A percentile compares a stretch with the other conserved stretches of the same genome.
These are phyloP conservation scores for Centruroides vittatus DNA, from an alignment of 1,140 invertebrate species.

Conservation along the genomic window DNA sequence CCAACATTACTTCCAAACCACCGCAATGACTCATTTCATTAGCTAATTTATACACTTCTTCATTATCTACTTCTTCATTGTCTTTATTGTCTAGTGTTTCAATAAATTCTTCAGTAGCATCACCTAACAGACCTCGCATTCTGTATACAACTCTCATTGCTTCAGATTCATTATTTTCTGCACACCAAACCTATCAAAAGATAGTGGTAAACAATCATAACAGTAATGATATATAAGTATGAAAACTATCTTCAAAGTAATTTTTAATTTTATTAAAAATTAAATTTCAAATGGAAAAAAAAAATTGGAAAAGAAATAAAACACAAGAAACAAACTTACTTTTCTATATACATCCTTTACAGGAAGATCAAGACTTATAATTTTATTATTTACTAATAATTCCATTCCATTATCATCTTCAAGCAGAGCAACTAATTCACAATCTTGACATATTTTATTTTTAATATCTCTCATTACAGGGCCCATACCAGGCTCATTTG, in stretches of 20 bases:
- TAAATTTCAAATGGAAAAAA: neutral
- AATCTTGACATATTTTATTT: slow-evolving; percentile 96
- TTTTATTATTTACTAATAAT: slow-evolving; percentile 95
- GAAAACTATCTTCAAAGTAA: too few species aligned
- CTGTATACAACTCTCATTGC: slow-evolving; percentile 98
- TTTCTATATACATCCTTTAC: slow-evolving; percentile 65
- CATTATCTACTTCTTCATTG: slow-evolving; percentile 81
- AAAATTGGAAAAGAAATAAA: neutral
- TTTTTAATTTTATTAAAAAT: too few species aligned
- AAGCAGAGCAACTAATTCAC: slow-evolving; percentile 84
- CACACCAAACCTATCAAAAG: slow-evolving; percentile 28
- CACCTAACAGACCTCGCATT: slow-evolving; percentile 89
- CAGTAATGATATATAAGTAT: too few species aligned
- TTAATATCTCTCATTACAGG: slow-evolving; percentile 97
- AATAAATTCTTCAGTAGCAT: slow-evolving; percentile 96
- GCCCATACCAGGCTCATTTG: slow-evolving; percentile 78
- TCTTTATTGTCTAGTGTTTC: slow-evolving; percentile 80
- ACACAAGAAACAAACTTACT: slow-evolving; percentile 5
- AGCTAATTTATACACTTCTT: slow-evolving; percentile 73
- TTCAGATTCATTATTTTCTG: slow-evolving; percentile 42
- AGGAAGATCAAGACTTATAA: slow-evolving; percentile 87
- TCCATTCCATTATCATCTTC: slow-evolving; percentile 99
- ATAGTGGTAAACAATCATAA: too few species aligned
- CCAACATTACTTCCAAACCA: slow-evolving; percentile 55
- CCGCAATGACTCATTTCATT: slow-evolving; percentile 67